phyloP scores from a whole-genome alignment of 2,888 invertebrate species.

The Drosophila rubida region DNA sequence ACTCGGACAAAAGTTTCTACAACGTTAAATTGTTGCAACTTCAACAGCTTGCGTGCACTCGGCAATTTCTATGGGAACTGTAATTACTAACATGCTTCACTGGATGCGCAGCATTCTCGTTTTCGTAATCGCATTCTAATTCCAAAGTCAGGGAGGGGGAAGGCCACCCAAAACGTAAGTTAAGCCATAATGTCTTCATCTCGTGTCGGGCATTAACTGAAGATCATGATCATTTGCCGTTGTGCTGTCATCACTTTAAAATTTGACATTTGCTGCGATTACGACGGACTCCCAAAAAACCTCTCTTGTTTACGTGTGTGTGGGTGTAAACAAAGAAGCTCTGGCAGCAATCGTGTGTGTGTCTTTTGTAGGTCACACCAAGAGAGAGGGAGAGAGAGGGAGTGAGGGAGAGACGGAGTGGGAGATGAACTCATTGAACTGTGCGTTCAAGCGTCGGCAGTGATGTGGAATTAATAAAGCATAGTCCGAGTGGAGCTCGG shows the following conservation, averaged over 20 bases:
- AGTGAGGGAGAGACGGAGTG: not conserved
- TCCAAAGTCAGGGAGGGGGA: not conserved
- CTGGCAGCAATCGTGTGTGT: slow-evolving; percentile 39
- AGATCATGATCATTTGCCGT: slow-evolving; percentile 25
- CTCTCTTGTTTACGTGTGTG: slow-evolving; percentile 5
- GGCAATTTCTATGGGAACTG: not conserved
- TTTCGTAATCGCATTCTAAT: not conserved
- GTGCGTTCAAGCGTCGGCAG: slow-evolving; percentile 54
- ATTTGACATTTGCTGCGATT: slow-evolving; percentile 45
- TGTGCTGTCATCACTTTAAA: slow-evolving; percentile 46
- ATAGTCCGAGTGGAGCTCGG: slow-evolving; percentile 34
- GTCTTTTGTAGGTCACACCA: slow-evolving; percentile 40
- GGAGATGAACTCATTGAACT: slow-evolving; percentile 58
- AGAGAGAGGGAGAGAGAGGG: slow-evolving; percentile 6
- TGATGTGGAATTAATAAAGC: slow-evolving; percentile 76
- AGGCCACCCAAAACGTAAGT: slow-evolving; percentile 12
- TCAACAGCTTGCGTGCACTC: not conserved
- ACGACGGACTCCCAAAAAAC: slow-evolving; percentile 27
- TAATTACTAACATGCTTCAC: not conserved
- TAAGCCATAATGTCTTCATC: slow-evolving; percentile 40
- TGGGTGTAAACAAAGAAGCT: slow-evolving; percentile 51
- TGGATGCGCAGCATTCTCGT: not conserved
- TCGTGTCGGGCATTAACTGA: slow-evolving; percentile 13
- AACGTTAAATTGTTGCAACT: no score
- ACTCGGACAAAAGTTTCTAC: no score